Percentiles rank a stretch among this genome's conserved stretches.
Conservation (phyloP, 23 tunicate species). For the Ciona savignyi region DNA sequence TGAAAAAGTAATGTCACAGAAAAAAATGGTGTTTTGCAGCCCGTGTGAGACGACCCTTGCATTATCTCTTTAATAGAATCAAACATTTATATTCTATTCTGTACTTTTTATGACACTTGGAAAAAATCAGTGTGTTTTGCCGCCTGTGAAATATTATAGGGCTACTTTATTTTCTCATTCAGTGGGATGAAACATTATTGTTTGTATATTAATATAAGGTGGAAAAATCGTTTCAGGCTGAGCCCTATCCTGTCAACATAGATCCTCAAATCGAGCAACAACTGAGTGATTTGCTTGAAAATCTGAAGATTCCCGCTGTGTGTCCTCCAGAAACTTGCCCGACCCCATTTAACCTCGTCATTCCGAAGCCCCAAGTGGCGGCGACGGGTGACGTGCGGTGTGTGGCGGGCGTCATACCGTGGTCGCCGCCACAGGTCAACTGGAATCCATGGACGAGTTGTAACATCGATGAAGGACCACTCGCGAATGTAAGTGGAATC, state of each 20-base stretch:
- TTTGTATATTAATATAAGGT: too few species aligned
- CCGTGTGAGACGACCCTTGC: too few species aligned
- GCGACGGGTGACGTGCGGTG: background rate
- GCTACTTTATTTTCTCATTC: too few species aligned
- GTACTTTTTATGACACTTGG: too few species aligned
- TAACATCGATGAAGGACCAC: constrained; percentile 96
- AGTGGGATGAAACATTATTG: too few species aligned
- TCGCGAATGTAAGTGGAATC: constrained; percentile 87
- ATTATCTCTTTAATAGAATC: too few species aligned
- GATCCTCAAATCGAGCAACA: constrained; percentile 37
- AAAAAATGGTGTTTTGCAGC: background rate
- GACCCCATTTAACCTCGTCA: constrained; percentile 50
- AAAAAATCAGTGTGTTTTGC: too few species aligned
- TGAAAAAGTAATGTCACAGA: too few species aligned
- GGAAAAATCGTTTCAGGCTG: too few species aligned
- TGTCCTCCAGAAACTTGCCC: constrained; percentile 21
- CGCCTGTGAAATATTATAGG: too few species aligned
- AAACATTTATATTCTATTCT: too few species aligned
- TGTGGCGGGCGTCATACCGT: constrained; percentile 78
- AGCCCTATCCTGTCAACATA: constrained; percentile 46
- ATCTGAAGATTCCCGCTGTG: constrained; percentile 23
- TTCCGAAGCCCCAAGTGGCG: constrained; percentile 24
- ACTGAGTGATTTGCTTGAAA: constrained; percentile 19
- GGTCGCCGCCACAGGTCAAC: constrained; percentile 92
- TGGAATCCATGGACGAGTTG: constrained; percentile 99